Evolutionary conservation across 1,140 invertebrate species (phyloP), one percentile per base, ranked within the genome.

Genomic region (Helicorthomorpha holstii): DNA sequence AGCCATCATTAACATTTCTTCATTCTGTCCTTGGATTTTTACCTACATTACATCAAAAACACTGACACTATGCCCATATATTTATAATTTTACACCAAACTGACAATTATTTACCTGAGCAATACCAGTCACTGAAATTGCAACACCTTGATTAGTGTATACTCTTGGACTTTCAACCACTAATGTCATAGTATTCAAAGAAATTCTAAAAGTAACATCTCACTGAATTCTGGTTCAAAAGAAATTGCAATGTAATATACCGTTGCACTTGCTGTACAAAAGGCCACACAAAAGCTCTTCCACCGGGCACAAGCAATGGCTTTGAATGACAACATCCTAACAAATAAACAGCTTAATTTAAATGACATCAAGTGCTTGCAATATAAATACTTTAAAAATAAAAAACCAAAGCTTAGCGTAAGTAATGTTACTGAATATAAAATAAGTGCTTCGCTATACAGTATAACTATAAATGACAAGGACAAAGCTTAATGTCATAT

Each of bases 251-350:
- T 23, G 3, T 26, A 51, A 22, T 16, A n/a, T 26, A 90, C 86
- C 84, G 85, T 70, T 97, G 92, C 55, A 96, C 85, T 73, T 82
- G 81, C 66, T 98, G 93, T 51, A 97, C 78, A 10, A 82, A 71
- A 12, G 93, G 93, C 91, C 90, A 96, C 2, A 98, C 92, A 74
- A 96, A 98, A 23, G 91, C 89, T 55, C 93, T 73, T 19, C 93
- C 93, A 58, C 93, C 93, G 51, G 92, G 90, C 41, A 97, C 86
- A 51, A 96, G 67, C 22, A 89, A 67, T 38, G 89, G 88, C 69
- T 91, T 90, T 58, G 80, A 79, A 68, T 92, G 87, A 66, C 86
- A 92, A 65, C 87, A 91, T 80, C 86, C 86, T 90, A 63, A 10
- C 56, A 58, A 23, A 52, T 42, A 53, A 24, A 25, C 14, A 21